phyloP scores from a whole-genome alignment of 2,888 invertebrate genomes.

The Dicycla oo region DNA sequence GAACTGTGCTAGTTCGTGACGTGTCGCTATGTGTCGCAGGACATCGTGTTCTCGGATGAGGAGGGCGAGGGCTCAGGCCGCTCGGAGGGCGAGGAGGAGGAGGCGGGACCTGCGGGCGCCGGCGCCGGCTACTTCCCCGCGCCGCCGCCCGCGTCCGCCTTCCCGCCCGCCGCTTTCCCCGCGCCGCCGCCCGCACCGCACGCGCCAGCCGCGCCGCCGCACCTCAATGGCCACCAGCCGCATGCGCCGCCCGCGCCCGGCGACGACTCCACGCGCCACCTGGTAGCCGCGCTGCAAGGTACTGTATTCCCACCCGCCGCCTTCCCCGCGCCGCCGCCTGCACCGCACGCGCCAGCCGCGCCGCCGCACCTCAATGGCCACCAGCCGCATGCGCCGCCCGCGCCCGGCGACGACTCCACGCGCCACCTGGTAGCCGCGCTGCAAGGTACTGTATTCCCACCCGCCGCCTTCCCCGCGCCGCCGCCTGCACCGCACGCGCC shows the following conservation, averaged over 20 bases:
- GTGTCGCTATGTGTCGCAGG: conserved; percentile 71
- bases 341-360: too few relatives aligned
- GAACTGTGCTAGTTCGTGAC: too few relatives aligned
- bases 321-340: too few relatives aligned
- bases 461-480: too few relatives aligned
- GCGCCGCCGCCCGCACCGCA: conserved; percentile 66
- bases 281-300: conserved; percentile 75
- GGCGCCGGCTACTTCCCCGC: conserved; percentile 78
- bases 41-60: conserved; percentile 91
- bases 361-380: too few relatives aligned
- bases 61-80: conserved; percentile 89
- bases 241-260: conserved; percentile 71
- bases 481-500: too few relatives aligned
- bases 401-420: too few relatives aligned
- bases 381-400: too few relatives aligned
- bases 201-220: conserved; percentile 25
- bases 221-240: conserved; percentile 69
- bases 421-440: too few relatives aligned
- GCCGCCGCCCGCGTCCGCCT: conserved; percentile 73
- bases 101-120: conserved; percentile 71
- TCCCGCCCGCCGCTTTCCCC: conserved; percentile 68
- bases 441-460: too few relatives aligned
- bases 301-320: neutral
- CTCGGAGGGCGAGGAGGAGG: conserved; percentile 93
- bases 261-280: conserved; percentile 56